Evolutionary conservation across 2,113 vertebrate species (phyloP).

Genomic region (Propithecus coquereli): DNA sequence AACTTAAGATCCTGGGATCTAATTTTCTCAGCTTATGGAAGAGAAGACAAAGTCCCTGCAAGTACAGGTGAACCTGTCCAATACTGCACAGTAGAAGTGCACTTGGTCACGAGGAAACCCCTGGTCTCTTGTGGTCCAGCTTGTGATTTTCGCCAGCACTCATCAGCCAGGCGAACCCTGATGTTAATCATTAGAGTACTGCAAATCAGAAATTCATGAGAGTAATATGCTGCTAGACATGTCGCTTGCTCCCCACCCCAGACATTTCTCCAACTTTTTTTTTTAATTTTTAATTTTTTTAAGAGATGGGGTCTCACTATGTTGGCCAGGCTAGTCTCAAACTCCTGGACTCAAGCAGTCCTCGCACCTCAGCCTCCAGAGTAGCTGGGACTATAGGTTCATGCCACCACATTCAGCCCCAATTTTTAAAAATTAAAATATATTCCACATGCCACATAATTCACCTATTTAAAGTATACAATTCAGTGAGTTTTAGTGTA

Average conservation of each 20-base stretch:
- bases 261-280: background rate
- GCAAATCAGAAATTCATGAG: background rate
- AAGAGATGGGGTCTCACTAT: too few relatives aligned
- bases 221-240: background rate
- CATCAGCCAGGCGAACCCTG: background rate
- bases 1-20: background rate
- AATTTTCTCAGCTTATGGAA: background rate
- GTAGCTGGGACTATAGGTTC: too few relatives aligned
- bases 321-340: too few relatives aligned
- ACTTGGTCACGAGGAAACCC: background rate
- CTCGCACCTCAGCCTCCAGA: too few relatives aligned
- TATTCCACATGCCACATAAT: background rate
- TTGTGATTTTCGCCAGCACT: background rate
- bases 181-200: background rate
- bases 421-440: too few relatives aligned
- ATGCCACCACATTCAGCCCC: too few relatives aligned
- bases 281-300: background rate
- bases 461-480: background rate
- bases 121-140: background rate
- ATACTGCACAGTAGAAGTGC: background rate
- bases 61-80: background rate
- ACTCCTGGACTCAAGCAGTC: too few relatives aligned
- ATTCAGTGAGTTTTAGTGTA: background rate
- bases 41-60: background rate
- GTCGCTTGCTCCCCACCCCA: background rate